Conservation (phyloP, 2,797 vertebrate genomes). For the Selene dorsalis region DNA sequence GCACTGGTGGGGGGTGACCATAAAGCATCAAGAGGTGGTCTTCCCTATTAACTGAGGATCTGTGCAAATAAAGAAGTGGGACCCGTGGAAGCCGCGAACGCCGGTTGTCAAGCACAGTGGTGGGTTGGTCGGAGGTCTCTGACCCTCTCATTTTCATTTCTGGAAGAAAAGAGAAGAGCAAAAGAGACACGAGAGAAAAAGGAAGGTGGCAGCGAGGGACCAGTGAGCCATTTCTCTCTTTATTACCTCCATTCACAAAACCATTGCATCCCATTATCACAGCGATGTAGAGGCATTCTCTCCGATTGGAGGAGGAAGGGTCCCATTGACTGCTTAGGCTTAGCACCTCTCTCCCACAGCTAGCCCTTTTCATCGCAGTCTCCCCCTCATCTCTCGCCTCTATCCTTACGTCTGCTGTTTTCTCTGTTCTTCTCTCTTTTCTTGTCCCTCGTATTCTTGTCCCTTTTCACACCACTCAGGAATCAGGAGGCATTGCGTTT, state of each 20-base stretch:
- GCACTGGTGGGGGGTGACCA: constrained; percentile 66
- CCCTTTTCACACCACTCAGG: constrained; percentile 74
- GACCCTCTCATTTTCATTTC: constrained; percentile 81
- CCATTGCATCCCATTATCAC: constrained; percentile 84
- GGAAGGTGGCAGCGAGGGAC: constrained; percentile 79
- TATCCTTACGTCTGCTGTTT: constrained; percentile 65
- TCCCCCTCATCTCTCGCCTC: constrained; percentile 62
- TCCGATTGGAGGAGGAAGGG: constrained; percentile 83
- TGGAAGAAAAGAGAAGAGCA: constrained; percentile 76
- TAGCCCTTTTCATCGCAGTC: constrained; percentile 80
- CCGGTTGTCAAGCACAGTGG: constrained; percentile 82
- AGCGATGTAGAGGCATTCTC: constrained; percentile 85
- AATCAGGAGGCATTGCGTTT: constrained; percentile 74
- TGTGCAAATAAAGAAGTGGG: constrained; percentile 77
- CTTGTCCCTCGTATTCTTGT: constrained; percentile 67
- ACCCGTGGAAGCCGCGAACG: constrained; percentile 75
- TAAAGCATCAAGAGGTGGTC: constrained; percentile 74
- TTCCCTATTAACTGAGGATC: constrained; percentile 75
- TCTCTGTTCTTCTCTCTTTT: constrained; percentile 67
- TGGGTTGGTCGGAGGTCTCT: constrained; percentile 84
- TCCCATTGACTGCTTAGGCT: constrained; percentile 85
- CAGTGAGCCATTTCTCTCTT: constrained; percentile 80
- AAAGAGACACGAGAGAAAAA: constrained; percentile 73
- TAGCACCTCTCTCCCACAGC: constrained; percentile 80
- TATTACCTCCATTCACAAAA: constrained; percentile 87